Conservation (phyloP, 2,888 invertebrate species). For the Himalopsyche kuldschensis region DNA sequence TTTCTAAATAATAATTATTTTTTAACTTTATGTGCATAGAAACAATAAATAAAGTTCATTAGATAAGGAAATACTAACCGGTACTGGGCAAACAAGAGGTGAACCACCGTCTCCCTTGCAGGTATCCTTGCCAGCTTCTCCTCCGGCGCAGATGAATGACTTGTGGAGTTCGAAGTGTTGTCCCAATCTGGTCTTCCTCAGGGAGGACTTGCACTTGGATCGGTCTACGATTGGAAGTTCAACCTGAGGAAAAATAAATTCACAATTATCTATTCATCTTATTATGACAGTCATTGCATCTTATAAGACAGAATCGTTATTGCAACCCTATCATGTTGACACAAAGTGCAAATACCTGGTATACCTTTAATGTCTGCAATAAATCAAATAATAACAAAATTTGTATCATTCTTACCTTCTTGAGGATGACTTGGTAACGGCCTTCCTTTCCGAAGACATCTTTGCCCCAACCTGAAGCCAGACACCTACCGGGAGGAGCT, state of each 20-base stretch:
- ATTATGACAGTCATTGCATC: too few species aligned
- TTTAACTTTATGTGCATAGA: too few species aligned
- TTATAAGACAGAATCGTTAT: too few species aligned
- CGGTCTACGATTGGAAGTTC: constrained; percentile 70
- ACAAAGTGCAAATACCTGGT: not conserved
- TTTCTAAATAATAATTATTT: too few species aligned
- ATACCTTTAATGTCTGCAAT: not conserved
- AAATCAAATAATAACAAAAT: not conserved
- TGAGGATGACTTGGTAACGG: constrained; percentile 45
- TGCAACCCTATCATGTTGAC: too few species aligned
- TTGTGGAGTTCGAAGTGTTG: constrained; percentile 65
- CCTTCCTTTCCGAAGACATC: constrained; percentile 60
- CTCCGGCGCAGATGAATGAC: constrained; percentile 79
- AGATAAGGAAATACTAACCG: constrained; percentile 32
- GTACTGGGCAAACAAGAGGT: constrained; percentile 73
- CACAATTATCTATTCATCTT: not conserved
- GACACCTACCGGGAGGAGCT: constrained; percentile 55
- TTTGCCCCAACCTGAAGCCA: constrained; percentile 78
- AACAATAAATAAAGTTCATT: not conserved
- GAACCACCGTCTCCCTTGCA: constrained; percentile 81
- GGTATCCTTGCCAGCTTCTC: constrained; percentile 71
- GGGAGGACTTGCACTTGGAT: constrained; percentile 48
- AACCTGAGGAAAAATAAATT: constrained; percentile 32
- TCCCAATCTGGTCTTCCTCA: constrained; percentile 71
- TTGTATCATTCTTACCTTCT: constrained; percentile 42